These are phyloP conservation scores for Ctenoplectra terminalis DNA, from an alignment of 1,140 invertebrate genomes.

Conservation along the genomic window DNA sequence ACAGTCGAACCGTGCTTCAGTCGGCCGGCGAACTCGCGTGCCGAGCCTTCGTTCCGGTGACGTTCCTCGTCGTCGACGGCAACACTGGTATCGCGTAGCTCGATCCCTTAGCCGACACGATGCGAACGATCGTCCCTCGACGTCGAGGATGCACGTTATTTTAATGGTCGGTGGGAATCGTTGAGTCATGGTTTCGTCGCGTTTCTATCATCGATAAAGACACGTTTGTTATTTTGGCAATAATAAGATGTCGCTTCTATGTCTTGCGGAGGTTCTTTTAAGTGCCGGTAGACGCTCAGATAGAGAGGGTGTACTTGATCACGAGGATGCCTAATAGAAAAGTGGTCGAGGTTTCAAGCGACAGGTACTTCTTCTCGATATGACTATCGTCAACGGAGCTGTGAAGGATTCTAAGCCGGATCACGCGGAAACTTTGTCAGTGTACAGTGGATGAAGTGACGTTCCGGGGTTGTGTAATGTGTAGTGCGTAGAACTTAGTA, in stretches of 20 bases:
- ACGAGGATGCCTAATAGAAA: background rate
- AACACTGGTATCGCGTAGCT: background rate
- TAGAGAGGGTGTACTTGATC: background rate
- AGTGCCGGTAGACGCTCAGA: background rate
- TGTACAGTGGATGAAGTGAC: constrained; percentile 23
- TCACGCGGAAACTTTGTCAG: background rate
- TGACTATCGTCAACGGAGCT: background rate
- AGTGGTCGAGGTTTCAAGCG: background rate
- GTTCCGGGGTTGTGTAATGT: constrained; percentile 23
- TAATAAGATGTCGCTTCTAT: too few relatives aligned
- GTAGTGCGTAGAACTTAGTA: constrained; percentile 43
- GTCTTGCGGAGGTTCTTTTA: too few relatives aligned
- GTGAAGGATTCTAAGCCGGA: background rate
- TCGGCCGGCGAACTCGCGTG: constrained; percentile 82
- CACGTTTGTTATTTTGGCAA: too few relatives aligned
- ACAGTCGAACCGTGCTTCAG: constrained; percentile 75
- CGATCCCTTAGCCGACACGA: constrained; percentile 13
- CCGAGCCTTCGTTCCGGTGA: constrained; percentile 75
- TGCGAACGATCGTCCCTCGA: constrained; percentile 9
- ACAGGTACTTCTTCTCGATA: too few relatives aligned
- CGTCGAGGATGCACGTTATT: background rate
- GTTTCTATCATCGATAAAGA: too few relatives aligned
- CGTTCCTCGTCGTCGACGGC: constrained; percentile 40
- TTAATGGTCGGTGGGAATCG: background rate
- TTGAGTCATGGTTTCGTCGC: constrained; percentile 14